phyloP scores from a whole-genome alignment of 2,113 vertebrate species.

The Holacanthus passer region DNA sequence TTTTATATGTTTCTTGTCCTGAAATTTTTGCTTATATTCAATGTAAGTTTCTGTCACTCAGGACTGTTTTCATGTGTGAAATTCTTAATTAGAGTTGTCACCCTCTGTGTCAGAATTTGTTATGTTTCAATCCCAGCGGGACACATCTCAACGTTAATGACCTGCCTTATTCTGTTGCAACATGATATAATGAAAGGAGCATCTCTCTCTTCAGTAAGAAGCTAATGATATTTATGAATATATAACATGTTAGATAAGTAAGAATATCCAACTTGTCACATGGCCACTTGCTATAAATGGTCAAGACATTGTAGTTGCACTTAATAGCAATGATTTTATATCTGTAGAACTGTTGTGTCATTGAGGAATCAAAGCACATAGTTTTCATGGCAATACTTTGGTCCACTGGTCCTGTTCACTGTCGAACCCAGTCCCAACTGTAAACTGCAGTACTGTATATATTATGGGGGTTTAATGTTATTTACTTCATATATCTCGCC shows the following conservation, averaged over 20 bases:
- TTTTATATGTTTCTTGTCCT: constrained; percentile 4
- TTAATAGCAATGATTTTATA: background rate
- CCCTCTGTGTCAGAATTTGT: constrained; percentile 23
- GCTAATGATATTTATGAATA: constrained; percentile 54
- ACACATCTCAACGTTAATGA: constrained; percentile 59
- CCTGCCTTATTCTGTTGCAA: constrained; percentile 24
- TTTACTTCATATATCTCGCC: background rate
- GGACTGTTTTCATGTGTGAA: constrained; percentile 1
- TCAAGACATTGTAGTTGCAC: constrained; percentile 10
- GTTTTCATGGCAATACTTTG: constrained; percentile 2
- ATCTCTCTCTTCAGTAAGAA: constrained; percentile 25
- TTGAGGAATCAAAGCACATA: background rate
- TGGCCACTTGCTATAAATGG: constrained; percentile 19
- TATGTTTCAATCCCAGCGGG: constrained; percentile 49
- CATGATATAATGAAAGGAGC: constrained; percentile 54
- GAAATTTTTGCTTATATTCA: constrained; percentile 24
- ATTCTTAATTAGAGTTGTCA: constrained; percentile 59
- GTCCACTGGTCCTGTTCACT: background rate
- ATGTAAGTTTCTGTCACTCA: background rate
- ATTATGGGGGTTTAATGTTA: background rate
- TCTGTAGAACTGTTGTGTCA: constrained; percentile 7
- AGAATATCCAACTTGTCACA: no score
- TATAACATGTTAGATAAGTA: constrained; percentile 33
- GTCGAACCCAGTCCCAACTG: background rate
- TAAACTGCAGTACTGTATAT: constrained; percentile 6